These are phyloP conservation scores for Amphiura filiformis DNA, from an alignment of 35 echinoderm and acorn worm genomes.

Conservation along the genomic window DNA sequence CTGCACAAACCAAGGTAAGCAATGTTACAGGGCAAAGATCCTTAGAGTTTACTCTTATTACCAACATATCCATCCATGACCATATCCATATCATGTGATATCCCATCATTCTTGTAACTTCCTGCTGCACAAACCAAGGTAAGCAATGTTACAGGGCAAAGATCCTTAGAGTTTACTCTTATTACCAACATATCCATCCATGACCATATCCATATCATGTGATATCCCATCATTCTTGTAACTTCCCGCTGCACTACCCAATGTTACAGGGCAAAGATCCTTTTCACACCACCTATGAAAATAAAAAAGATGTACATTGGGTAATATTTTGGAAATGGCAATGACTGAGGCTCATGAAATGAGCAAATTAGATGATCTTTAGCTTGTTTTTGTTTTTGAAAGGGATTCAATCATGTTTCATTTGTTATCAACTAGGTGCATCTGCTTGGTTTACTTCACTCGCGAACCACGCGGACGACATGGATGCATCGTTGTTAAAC, in stretches of 20 bases:
- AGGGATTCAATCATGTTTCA: no score
- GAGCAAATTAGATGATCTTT: no score
- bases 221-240: slow-evolving; percentile 36
- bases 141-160: no score
- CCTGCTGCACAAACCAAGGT: no score
- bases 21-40: no score
- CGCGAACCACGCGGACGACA: no score
- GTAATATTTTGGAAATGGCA: background rate
- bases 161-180: no score
- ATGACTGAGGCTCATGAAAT: background rate
- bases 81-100: background rate
- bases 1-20: no score
- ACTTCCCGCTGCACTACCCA: slow-evolving; percentile 32
- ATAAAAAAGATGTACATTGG: background rate
- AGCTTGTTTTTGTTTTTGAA: no score
- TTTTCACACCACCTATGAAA: slow-evolving; percentile 72
- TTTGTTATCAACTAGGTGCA: background rate
- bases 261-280: slow-evolving; percentile 68
- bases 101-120: slow-evolving; percentile 37
- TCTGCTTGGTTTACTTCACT: no score
- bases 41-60: no score
- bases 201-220: slow-evolving; percentile 9
- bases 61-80: slow-evolving; percentile 34
- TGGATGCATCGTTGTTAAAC: no score
- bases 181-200: slow-evolving; percentile 19